phyloP scores from a whole-genome alignment of 2,888 invertebrate species.

The Eupelmus urozonus region DNA sequence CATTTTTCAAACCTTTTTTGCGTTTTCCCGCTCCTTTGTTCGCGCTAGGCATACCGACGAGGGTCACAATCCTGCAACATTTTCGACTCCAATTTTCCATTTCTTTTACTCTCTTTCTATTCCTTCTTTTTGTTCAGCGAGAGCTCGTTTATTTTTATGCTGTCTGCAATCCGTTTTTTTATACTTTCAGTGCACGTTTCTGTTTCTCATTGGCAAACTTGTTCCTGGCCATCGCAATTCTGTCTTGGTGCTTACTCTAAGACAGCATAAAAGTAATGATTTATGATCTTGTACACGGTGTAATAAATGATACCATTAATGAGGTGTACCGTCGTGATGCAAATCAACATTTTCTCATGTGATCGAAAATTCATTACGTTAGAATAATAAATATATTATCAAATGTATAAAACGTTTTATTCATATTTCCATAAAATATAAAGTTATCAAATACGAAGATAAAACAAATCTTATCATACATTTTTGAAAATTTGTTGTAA shows the following conservation, averaged over 20 bases:
- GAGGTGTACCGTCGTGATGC: neutral
- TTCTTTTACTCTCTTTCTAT: neutral
- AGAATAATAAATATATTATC: no score
- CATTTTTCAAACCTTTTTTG: constrained; percentile 25
- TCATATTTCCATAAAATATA: no score
- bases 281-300: neutral
- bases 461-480: no score
- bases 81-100: constrained; percentile 12
- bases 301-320: constrained; percentile 20
- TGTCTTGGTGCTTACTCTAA: neutral
- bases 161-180: neutral
- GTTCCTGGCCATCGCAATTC: no score
- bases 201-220: constrained; percentile 2
- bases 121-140: neutral
- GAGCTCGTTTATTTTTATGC: neutral
- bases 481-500: no score
- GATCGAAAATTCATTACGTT: no score
- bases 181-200: constrained; percentile 34
- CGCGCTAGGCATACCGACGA: constrained; percentile 5
- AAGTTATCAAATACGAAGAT: no score
- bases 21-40: neutral
- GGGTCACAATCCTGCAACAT: constrained; percentile 2
- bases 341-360: neutral
- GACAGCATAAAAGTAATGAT: constrained; percentile 19
- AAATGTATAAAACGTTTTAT: neutral